phyloP scores from a whole-genome alignment of 2,797 vertebrate species.

The Smutsia gigantea region DNA sequence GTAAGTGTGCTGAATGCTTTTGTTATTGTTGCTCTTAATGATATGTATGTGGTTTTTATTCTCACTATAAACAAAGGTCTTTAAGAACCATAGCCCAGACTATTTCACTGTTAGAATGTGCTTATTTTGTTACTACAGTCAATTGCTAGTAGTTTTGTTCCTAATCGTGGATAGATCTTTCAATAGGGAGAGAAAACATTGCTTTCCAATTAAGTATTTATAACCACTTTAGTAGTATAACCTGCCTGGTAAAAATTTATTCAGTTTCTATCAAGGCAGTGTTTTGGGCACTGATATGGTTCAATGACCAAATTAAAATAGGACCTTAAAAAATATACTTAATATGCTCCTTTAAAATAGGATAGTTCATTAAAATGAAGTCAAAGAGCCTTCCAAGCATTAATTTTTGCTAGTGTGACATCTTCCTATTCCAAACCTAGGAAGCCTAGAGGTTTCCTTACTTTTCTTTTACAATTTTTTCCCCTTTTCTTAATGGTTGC shows the following conservation, averaged over 20 bases:
- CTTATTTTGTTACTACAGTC: slow-evolving; percentile 62
- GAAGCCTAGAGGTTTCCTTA: not conserved
- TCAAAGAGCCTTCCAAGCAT: slow-evolving; percentile 45
- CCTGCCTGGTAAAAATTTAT: slow-evolving; percentile 19
- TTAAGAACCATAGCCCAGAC: slow-evolving; percentile 17
- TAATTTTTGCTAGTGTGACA: slow-evolving; percentile 24
- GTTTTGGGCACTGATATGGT: slow-evolving; percentile 37
- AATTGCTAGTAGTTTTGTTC: slow-evolving; percentile 50
- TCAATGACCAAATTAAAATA: slow-evolving; percentile 56
- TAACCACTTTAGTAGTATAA: slow-evolving; percentile 44
- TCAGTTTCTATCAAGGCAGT: slow-evolving; percentile 36
- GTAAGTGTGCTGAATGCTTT: slow-evolving; percentile 56
- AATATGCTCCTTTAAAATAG: not conserved
- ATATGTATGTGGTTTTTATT: slow-evolving; percentile 66
- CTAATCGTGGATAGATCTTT: slow-evolving; percentile 63
- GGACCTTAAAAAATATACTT: not conserved
- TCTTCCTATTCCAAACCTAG: slow-evolving; percentile 28
- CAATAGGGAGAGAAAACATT: slow-evolving; percentile 38
- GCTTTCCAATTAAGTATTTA: slow-evolving; percentile 50
- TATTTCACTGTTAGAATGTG: slow-evolving; percentile 64
- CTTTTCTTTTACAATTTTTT: not conserved
- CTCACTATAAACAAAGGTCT: slow-evolving; percentile 58
- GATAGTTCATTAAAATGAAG: slow-evolving; percentile 23
- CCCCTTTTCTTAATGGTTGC: not conserved
- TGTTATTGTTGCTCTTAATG: slow-evolving; percentile 69